These are phyloP conservation scores for Sipha maydis DNA, from an alignment of 2,888 invertebrate genomes.

Conservation along the genomic window DNA sequence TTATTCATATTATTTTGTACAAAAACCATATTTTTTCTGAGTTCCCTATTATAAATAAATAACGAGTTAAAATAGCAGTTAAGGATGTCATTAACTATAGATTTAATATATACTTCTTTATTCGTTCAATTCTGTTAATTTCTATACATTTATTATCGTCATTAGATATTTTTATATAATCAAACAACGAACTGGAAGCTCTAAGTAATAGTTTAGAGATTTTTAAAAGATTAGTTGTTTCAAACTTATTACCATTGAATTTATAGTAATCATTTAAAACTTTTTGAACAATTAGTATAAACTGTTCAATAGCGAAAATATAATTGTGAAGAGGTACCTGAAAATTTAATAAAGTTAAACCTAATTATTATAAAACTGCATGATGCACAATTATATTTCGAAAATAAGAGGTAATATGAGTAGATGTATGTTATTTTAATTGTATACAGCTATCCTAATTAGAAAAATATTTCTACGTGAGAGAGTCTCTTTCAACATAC, in stretches of 20 bases:
- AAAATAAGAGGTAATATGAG: too few species aligned
- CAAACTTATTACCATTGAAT: background rate
- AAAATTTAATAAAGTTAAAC: background rate
- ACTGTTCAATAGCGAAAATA: conserved; percentile 18
- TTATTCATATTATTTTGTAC: background rate
- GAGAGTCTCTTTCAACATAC: too few species aligned
- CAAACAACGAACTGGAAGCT: background rate
- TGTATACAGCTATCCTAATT: too few species aligned
- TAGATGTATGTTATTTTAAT: background rate
- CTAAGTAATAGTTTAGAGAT: background rate
- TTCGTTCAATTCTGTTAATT: background rate
- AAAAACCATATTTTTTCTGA: background rate
- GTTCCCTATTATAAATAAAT: background rate
- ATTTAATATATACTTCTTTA: background rate
- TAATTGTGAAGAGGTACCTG: conserved; percentile 5
- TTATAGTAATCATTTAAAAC: conserved; percentile 5
- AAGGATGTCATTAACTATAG: background rate
- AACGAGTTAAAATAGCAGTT: background rate
- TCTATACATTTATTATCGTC: background rate
- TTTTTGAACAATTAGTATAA: conserved; percentile 21
- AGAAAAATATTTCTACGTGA: too few species aligned
- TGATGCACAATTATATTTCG: background rate
- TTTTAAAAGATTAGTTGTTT: background rate
- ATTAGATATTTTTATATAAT: background rate
- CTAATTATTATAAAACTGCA: background rate